Percentiles rank a stretch among this genome's conserved stretches.
Conservation (phyloP, 2,113 vertebrate species). For the Cebus imitator region DNA sequence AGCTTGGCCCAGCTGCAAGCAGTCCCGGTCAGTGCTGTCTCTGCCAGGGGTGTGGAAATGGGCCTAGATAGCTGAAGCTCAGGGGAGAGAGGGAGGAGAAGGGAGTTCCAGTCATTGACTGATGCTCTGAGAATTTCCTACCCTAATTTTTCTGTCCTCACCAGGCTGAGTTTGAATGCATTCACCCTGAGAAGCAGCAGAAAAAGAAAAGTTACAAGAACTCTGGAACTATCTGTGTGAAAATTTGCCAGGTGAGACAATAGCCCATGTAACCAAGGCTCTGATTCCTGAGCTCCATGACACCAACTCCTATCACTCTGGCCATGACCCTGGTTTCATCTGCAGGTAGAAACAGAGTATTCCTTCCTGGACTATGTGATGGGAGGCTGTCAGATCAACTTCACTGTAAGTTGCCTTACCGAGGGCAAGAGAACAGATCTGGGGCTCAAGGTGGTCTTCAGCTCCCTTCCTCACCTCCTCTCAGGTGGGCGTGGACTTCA, state of each 20-base stretch:
- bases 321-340: not conserved
- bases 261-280: not conserved
- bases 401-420: constrained; percentile 85
- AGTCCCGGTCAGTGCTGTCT: constrained; percentile 84
- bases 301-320: not conserved
- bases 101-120: not conserved
- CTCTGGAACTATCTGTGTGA: constrained; percentile 91
- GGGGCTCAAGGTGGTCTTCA: not conserved
- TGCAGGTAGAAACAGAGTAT: constrained; percentile 87
- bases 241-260: constrained; percentile 89
- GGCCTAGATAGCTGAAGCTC: not conserved
- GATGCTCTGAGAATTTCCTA: not conserved
- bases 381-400: constrained; percentile 92
- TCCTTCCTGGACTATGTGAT: constrained; percentile 91
- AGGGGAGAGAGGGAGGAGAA: not conserved
- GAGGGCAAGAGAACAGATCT: not conserved
- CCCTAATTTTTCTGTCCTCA: constrained; percentile 44
- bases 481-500: constrained; percentile 96
- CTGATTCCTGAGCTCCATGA: not conserved
- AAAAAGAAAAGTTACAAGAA: constrained; percentile 97
- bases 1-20: constrained; percentile 88
- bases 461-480: not conserved
- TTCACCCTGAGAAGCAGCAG: constrained; percentile 93
- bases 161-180: constrained; percentile 92
- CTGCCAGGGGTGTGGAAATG: not conserved